Evolutionary conservation across 2,888 invertebrate genomes (phyloP).

Genomic region (Netelia inedita): DNA sequence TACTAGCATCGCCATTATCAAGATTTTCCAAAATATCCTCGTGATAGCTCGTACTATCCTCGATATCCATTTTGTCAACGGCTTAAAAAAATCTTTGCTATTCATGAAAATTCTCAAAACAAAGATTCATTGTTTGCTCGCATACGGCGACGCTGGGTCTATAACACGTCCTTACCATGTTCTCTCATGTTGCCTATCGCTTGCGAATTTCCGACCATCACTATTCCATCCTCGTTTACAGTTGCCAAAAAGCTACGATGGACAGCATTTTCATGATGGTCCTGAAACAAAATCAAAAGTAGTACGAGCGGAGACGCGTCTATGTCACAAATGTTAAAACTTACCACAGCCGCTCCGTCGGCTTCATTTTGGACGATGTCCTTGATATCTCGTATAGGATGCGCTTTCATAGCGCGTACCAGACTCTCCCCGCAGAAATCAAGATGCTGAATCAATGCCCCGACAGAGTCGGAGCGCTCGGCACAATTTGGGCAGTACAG

Average conservation of each 20-base stretch:
- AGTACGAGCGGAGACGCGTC: neutral
- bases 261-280: conserved; percentile 55
- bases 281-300: conserved; percentile 44
- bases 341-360: conserved; percentile 31
- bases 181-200: conserved; percentile 79
- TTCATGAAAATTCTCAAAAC: too few relatives aligned
- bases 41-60: conserved; percentile 56
- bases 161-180: conserved; percentile 74
- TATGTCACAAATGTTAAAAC: conserved; percentile 36
- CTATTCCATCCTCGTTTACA: conserved; percentile 79
- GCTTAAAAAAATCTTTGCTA: too few relatives aligned
- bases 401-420: conserved; percentile 33
- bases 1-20: conserved; percentile 13
- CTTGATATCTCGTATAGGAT: conserved; percentile 26
- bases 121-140: too few relatives aligned
- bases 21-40: conserved; percentile 26
- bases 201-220: conserved; percentile 79
- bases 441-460: conserved; percentile 87
- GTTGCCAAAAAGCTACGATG: conserved; percentile 78
- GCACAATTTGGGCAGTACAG: conserved; percentile 88
- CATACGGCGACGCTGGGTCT: neutral
- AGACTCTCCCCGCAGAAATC: conserved; percentile 80
- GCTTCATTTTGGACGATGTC: conserved; percentile 60
- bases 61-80: conserved; percentile 74
- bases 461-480: conserved; percentile 86